Percentiles rank a stretch among this genome's conserved stretches.
Evolutionary conservation across 2,888 invertebrate species (phyloP).

Genomic region (Chrysolina americana): DNA sequence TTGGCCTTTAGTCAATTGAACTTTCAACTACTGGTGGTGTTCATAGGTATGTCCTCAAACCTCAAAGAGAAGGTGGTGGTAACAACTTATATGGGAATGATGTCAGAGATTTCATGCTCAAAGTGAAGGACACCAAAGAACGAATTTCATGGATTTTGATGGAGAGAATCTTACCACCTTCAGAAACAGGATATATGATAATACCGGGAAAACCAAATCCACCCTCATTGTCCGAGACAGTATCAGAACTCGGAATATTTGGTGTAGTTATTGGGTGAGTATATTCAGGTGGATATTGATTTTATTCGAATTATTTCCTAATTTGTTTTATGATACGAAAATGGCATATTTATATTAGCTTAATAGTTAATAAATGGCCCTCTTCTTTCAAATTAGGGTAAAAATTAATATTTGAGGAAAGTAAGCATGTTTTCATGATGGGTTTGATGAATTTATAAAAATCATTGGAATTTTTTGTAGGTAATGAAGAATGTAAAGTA

Average conservation of each 20-base stretch:
- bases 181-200: constrained; percentile 85
- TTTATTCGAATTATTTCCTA: neutral
- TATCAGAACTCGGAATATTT: constrained; percentile 96
- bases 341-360: no score
- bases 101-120: constrained; percentile 76
- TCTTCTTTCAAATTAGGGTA: neutral
- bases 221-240: constrained; percentile 78
- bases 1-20: no score
- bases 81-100: constrained; percentile 92
- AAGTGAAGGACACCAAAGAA: constrained; percentile 79
- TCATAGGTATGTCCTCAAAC: constrained; percentile 89
- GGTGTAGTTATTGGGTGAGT: constrained; percentile 91
- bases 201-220: constrained; percentile 74
- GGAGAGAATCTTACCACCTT: constrained; percentile 90
- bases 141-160: constrained; percentile 93
- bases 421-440: no score
- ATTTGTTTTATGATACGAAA: neutral
- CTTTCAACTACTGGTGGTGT: neutral
- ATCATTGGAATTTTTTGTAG: no score
- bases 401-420: no score
- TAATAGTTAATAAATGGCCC: no score
- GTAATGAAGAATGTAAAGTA: no score
- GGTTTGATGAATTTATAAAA: no score
- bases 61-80: constrained; percentile 98
- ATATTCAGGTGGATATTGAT: constrained; percentile 1